Percentiles rank a stretch among this genome's conserved stretches.
phyloP scores from a whole-genome alignment of 2,888 invertebrate genomes.

The Stenoptilia bipunctidactyla region DNA sequence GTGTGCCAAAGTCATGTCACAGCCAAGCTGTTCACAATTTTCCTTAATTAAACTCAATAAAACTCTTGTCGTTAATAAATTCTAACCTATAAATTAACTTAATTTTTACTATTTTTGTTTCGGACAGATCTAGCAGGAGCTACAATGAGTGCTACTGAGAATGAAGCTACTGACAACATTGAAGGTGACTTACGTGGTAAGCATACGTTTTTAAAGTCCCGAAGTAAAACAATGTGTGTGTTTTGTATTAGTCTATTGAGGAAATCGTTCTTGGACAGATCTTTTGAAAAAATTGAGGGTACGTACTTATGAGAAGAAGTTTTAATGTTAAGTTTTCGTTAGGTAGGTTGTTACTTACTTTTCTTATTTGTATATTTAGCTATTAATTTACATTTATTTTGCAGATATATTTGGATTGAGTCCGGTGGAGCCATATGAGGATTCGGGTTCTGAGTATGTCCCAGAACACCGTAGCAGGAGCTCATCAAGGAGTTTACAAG shows the following conservation, averaged over 20 bases:
- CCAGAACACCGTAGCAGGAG: slow-evolving; percentile 11
- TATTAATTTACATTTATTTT: slow-evolving; percentile 9
- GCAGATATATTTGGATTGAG: slow-evolving; percentile 11
- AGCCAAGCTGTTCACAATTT: too few relatives aligned
- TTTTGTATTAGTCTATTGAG: slow-evolving; percentile 3
- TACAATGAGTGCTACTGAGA: slow-evolving; percentile 8
- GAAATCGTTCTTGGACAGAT: slow-evolving; percentile 6
- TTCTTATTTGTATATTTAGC: slow-evolving; percentile 7
- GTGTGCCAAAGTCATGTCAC: too few relatives aligned
- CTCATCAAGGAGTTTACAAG: slow-evolving; percentile 10
- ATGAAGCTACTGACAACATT: slow-evolving; percentile 2
- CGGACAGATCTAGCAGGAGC: slow-evolving; percentile 2
- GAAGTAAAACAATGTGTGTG: slow-evolving; percentile 5
- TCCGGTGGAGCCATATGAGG: slow-evolving; percentile 9
- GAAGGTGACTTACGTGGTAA: slow-evolving; percentile 6
- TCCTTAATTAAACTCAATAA: too few relatives aligned
- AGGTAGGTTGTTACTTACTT: slow-evolving; percentile 8
- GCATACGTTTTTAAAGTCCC: slow-evolving; percentile 6
- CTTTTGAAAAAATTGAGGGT: slow-evolving; percentile 5
- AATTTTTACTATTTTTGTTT: slow-evolving; percentile 5
- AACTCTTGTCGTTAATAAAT: slow-evolving; percentile 2
- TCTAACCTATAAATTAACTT: slow-evolving; percentile 4
- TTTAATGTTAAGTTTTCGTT: slow-evolving; percentile 5
- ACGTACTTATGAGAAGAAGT: slow-evolving; percentile 4
- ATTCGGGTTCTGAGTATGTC: slow-evolving; percentile 12